Percentiles rank a stretch among this genome's conserved stretches.
Evolutionary conservation across 2,113 vertebrate species (phyloP).

Genomic region (Bettongia penicillata): DNA sequence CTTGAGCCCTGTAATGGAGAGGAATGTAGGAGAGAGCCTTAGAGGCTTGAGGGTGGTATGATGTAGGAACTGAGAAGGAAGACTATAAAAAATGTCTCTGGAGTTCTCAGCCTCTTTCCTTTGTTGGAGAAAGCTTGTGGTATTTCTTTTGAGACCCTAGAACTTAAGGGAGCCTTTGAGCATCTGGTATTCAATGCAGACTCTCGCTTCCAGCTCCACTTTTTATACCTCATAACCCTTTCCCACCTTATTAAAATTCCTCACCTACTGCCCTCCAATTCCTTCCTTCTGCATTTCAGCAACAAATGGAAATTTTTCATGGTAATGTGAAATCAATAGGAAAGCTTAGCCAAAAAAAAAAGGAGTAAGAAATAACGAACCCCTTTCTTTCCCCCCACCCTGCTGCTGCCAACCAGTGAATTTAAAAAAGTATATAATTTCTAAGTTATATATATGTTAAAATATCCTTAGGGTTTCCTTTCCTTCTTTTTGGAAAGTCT

Average conservation of each 20-base stretch:
- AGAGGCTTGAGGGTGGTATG: constrained; percentile 28
- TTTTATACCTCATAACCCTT: constrained; percentile 10
- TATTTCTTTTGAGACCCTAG: constrained; percentile 40
- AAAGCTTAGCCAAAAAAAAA: constrained; percentile 59
- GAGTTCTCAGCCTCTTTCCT: constrained; percentile 28
- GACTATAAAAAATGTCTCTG: constrained; percentile 26
- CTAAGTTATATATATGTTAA: constrained; percentile 64
- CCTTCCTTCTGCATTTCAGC: constrained; percentile 6
- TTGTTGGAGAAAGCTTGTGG: constrained; percentile 15
- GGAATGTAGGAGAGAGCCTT: not conserved
- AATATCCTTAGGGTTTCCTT: constrained; percentile 76
- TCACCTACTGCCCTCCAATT: constrained; percentile 18
- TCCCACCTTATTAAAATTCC: constrained; percentile 45
- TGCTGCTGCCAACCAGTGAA: constrained; percentile 48
- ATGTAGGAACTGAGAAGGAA: constrained; percentile 39
- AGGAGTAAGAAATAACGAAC: constrained; percentile 71
- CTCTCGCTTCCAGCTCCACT: not conserved
- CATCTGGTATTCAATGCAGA: not conserved
- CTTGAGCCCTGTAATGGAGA: not conserved
- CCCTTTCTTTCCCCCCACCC: constrained; percentile 48
- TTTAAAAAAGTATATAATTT: constrained; percentile 72
- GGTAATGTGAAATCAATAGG: constrained; percentile 63
- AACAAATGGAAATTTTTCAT: constrained; percentile 71
- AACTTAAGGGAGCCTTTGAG: constrained; percentile 4
- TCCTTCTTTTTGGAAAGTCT: constrained; percentile 67